Evolutionary conservation across 1,140 invertebrate genomes (phyloP), one percentile per base, ranked within the genome.

Genomic region (Andrena cerasifolii): DNA sequence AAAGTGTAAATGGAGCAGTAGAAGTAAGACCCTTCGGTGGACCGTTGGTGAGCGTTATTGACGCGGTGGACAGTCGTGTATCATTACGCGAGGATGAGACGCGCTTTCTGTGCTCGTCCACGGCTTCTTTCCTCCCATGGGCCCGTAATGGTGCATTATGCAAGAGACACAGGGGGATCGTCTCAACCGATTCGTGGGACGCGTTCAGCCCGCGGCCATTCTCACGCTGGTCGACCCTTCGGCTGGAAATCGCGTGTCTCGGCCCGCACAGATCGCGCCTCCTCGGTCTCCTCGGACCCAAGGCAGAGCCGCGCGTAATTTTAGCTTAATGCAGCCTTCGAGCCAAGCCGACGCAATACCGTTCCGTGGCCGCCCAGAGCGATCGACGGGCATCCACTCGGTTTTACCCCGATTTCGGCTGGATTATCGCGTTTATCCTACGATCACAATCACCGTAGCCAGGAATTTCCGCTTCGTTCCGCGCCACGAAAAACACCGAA

Each of bases 141-240:
- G 12, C 49, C 66, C n/a, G n/a, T n/a, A n/a, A 40, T 40, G 66
- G 66, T 40, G 10, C 21, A n/a, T 68, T 40, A 54, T 40, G 66
- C 66, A 6, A 68, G 31, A 16, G 12, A 40, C 14, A 65, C 31
- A 28, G 14, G 51, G 21, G n/a, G 21, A 67, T 43, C 18, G 66
- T 40, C 33, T 54, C 24, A 33, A 16, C n/a, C 18, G 36, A 58
- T 54, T 12, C 16, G 21, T 40, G 36, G 36, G 36, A 40, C 36
- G 36, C 36, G 36, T 40, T 40, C 36, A 40, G 49, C 24, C 33
- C n/a, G n/a, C 1, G 1, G 24, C 5, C 16, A 28, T 56, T 56
- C 36, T 63, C 61, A 47, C 61, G 61, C 24, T 16, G 4, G 6
- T 18, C 5, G 18, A 26, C n/a, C 51, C 51, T 53, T 21, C n/a